phyloP scores from a whole-genome alignment of 2,113 vertebrate species.

The Malurus melanocephalus region DNA sequence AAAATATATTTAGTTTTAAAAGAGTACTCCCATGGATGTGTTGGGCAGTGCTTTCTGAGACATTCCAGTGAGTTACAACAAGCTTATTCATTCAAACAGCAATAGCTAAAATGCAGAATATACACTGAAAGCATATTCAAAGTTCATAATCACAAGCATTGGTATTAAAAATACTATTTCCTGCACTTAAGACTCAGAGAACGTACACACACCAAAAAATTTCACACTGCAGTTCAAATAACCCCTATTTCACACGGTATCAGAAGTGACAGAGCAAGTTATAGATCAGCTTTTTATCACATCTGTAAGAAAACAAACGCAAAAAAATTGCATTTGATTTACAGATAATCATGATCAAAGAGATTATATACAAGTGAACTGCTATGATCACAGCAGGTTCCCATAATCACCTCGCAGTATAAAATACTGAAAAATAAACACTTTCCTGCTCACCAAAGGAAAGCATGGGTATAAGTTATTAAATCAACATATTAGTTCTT shows the following conservation, averaged over 20 bases:
- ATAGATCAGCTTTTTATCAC: constrained; percentile 23
- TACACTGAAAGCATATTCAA: not conserved
- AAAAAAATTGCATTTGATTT: constrained; percentile 7
- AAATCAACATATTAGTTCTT: not conserved
- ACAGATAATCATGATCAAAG: constrained; percentile 32
- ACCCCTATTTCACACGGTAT: not conserved
- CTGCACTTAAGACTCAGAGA: not conserved
- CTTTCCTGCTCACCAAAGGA: not conserved
- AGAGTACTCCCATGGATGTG: not conserved
- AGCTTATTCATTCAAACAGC: not conserved
- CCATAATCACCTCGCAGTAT: not conserved
- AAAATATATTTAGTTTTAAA: not conserved
- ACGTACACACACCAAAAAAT: not conserved
- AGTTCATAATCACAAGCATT: not conserved
- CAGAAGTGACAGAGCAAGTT: not conserved
- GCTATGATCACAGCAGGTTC: constrained; percentile 19
- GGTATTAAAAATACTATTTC: not conserved
- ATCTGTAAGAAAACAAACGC: constrained; percentile 19
- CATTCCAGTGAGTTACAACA: not conserved
- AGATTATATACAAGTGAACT: not conserved
- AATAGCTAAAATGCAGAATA: not conserved
- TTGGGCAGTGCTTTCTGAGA: not conserved
- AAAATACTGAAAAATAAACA: constrained; percentile 39
- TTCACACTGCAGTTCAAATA: not conserved
- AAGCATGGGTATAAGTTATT: not conserved